Evolutionary conservation across 2,113 vertebrate genomes (phyloP), one percentile per base, ranked within the genome.

Genomic region (Pachyramphus minor): DNA sequence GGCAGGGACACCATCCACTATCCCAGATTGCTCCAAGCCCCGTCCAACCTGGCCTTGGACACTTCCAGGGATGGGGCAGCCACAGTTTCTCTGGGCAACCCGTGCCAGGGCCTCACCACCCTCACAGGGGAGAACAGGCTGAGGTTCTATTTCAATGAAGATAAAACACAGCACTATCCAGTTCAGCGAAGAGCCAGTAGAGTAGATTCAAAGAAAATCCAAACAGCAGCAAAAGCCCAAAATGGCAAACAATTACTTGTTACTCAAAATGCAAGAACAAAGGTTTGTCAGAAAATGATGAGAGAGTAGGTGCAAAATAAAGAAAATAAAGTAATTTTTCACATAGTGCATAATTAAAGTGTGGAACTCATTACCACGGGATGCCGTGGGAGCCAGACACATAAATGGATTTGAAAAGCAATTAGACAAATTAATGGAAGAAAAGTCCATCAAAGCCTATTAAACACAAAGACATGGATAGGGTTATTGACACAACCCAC

Each of bases 361-460:
- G 75, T 50, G 85, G 79, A 86, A 75, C 88, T 92, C 92, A 83
- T 96, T 96, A 95, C 68, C 50, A 69, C 68, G 22, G 80, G 76
- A 91, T 89, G 89, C 63, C 33, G 85, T n/a, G 31, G 85, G 45
- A 95, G 90, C 88, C 92, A 88, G 90, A 91, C 75, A n/a, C 82
- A 45, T 30, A 92, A 93, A 95, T 64, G 92, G 88, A 52, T 93
- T 83, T 64, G 55, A 90, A 93, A 96, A 81, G 92, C 94, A 95
- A 95, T 96, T 93, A 95, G 88, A 90, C 71, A 86, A 97, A 97
- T 88, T 96, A 93, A 94, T 77, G 88, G 82, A 41, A 94, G 87
- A 60, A 72, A 90, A 94, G 93, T 68, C 93, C 93, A 92, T 84
- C 91, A 91, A 91, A 95, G 84, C 75, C 71, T 45, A 28, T 83